Evolutionary conservation across 35 echinoderm and acorn worm species (phyloP).

Genomic region (Apostichopus californicus): DNA sequence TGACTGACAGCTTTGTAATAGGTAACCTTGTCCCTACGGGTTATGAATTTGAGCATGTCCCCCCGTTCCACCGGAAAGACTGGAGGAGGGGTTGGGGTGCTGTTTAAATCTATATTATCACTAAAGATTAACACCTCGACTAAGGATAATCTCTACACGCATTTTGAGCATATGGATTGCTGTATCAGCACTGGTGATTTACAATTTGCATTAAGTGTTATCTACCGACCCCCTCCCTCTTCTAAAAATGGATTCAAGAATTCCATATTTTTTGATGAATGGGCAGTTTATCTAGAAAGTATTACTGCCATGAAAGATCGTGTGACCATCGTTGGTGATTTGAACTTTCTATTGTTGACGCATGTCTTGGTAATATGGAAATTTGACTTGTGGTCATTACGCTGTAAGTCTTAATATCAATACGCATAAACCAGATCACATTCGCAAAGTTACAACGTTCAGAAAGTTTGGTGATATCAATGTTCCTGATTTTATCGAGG

Average conservation of each 20-base stretch:
- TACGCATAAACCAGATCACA: too few species aligned
- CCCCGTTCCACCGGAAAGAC: too few species aligned
- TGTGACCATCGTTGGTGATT: slow-evolving; percentile 24
- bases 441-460: too few species aligned
- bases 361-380: not conserved
- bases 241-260: slow-evolving; percentile 41
- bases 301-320: not conserved
- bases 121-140: too few species aligned
- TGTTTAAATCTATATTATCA: too few species aligned
- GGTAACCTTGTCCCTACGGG: too few species aligned
- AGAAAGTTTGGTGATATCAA: too few species aligned
- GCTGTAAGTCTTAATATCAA: not conserved
- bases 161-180: slow-evolving; percentile 36
- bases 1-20: too few species aligned
- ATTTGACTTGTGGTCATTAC: slow-evolving; percentile 30
- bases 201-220: not conserved
- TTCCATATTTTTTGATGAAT: slow-evolving; percentile 43
- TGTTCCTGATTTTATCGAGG: too few species aligned
- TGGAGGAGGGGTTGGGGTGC: too few species aligned
- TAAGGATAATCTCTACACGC: too few species aligned
- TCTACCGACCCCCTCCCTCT: slow-evolving; percentile 46
- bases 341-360: slow-evolving; percentile 17
- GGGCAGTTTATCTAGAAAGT: slow-evolving; percentile 5
- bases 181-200: not conserved
- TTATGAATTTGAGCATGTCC: too few species aligned